A percentile compares a stretch with the other conserved stretches of the same genome.
Conservation (phyloP, 2,113 vertebrate species). For the Clarias macrocephalus region DNA sequence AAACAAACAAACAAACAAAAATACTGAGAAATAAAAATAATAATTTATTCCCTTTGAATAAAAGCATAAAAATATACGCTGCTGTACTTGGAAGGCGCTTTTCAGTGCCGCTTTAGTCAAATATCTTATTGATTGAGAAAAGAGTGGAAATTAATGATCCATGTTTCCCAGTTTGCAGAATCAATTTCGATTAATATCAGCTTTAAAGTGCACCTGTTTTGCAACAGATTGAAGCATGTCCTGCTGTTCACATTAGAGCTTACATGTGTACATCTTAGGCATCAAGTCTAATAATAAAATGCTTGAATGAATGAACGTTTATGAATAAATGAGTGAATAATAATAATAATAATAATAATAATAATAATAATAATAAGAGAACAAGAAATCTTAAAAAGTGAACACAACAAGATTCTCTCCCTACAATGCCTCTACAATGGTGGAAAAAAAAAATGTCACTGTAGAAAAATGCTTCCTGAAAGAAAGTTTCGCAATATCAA, state of each 20-base stretch:
- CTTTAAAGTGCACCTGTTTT: slow-evolving; percentile 66
- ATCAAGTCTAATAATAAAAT: background rate
- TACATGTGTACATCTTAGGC: background rate
- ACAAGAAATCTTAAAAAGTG: too few relatives aligned
- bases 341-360: too few relatives aligned
- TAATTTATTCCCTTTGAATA: background rate
- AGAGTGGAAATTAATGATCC: slow-evolving; percentile 75
- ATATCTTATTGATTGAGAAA: slow-evolving; percentile 67
- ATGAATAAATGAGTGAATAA: too few relatives aligned
- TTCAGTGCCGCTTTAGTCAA: slow-evolving; percentile 52
- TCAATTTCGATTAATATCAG: slow-evolving; percentile 74
- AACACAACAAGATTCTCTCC: background rate
- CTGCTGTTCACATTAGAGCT: background rate
- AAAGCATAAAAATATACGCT: slow-evolving; percentile 57
- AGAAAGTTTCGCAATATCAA: background rate
- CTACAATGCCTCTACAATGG: background rate
- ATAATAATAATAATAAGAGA: too few relatives aligned
- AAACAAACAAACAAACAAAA: too few relatives aligned
- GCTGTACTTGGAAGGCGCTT: background rate
- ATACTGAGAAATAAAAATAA: background rate
- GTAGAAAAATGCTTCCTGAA: background rate
- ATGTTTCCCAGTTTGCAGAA: slow-evolving; percentile 70
- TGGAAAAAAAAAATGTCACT: background rate
- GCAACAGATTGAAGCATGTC: slow-evolving; percentile 52
- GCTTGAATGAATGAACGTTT: too few relatives aligned